Percentiles rank a stretch among this genome's conserved stretches.
Conservation (phyloP, 2,888 invertebrate genomes). For the Drosophila formosana region DNA sequence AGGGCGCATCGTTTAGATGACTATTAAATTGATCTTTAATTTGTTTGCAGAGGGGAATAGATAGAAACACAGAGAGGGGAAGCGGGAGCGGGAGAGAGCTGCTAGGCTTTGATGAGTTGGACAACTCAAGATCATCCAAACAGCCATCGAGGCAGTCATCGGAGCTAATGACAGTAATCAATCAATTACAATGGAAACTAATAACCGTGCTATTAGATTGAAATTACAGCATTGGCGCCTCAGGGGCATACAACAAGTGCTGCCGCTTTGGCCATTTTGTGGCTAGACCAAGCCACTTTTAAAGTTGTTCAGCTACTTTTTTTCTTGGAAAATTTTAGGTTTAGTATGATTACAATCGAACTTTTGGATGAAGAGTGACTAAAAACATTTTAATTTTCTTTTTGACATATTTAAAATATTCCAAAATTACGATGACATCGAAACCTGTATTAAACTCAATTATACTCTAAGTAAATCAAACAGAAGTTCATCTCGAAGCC, state of each 20-base stretch:
- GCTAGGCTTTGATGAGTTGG: constrained; percentile 16
- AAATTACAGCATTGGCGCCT: constrained; percentile 58
- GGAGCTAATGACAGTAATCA: constrained; percentile 65
- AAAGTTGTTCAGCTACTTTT: too few species aligned
- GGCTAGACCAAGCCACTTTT: too few species aligned
- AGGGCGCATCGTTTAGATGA: constrained; percentile 36
- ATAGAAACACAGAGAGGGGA: background rate
- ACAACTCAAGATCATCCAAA: constrained; percentile 41
- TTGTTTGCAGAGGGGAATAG: constrained; percentile 37
- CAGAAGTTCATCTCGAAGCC: too few species aligned
- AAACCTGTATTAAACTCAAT: too few species aligned
- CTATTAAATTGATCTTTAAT: constrained; percentile 59
- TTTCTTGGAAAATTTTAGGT: too few species aligned
- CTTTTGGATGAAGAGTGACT: too few species aligned
- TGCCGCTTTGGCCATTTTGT: too few species aligned
- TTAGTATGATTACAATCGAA: too few species aligned
- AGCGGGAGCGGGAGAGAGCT: background rate
- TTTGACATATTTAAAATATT: too few species aligned
- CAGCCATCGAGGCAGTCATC: constrained; percentile 27
- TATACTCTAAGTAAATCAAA: too few species aligned
- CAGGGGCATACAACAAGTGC: constrained; percentile 38
- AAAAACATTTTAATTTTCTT: too few species aligned
- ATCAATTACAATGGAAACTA: constrained; percentile 75
- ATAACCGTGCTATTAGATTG: constrained; percentile 70
- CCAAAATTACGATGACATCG: too few species aligned